Conservation (phyloP, 1,140 invertebrate genomes). For the Probaryconus sp. region DNA sequence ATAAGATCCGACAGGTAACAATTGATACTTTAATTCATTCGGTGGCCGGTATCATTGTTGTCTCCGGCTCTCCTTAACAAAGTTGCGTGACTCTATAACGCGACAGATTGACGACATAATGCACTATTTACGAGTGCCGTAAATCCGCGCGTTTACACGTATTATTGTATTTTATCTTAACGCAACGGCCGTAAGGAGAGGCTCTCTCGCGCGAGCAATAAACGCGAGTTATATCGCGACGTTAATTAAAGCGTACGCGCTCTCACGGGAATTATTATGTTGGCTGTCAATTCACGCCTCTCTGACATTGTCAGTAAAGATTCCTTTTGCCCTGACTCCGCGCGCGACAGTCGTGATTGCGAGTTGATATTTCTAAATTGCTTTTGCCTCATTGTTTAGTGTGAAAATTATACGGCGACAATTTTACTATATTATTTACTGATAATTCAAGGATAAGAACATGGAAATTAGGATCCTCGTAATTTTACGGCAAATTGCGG, state of each 20-base stretch:
- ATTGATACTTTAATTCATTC: constrained; percentile 45
- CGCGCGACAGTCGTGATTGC: no score
- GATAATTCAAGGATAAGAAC: no score
- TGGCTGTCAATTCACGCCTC: constrained; percentile 10
- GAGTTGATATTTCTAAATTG: no score
- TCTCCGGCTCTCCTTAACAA: constrained; percentile 66
- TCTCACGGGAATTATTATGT: constrained; percentile 40
- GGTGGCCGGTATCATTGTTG: constrained; percentile 17
- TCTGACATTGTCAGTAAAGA: background rate
- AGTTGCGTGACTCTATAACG: constrained; percentile 42
- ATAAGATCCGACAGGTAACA: constrained; percentile 17
- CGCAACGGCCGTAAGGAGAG: constrained; percentile 35
- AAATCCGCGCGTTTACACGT: constrained; percentile 51
- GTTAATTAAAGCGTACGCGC: constrained; percentile 47
- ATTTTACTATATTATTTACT: no score
- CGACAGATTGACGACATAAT: constrained; percentile 59
- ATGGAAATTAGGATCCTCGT: no score
- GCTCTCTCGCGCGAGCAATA: constrained; percentile 31
- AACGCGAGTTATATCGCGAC: constrained; percentile 46
- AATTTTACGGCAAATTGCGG: no score
- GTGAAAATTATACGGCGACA: no score
- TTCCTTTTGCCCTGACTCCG: constrained; percentile 21
- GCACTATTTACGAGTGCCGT: constrained; percentile 53
- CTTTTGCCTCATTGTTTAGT: no score
- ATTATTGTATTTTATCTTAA: constrained; percentile 58